Conservation (phyloP, 2,888 invertebrate species). For the Lasioglossum figueresi region DNA sequence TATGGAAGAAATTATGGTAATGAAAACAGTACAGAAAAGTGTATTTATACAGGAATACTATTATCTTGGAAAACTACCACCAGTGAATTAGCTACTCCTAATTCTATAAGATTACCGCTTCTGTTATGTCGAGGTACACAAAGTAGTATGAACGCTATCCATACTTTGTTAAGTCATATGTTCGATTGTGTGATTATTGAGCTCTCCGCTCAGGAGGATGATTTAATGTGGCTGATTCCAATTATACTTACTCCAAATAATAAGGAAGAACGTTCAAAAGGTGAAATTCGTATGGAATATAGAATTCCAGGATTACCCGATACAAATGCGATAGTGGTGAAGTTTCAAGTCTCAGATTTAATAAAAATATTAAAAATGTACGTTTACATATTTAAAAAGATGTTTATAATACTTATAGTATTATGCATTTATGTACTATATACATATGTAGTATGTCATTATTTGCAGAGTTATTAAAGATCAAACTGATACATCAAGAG, state of each 20-base stretch:
- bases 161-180: constrained; percentile 75
- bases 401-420: not conserved
- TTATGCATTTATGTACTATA: not conserved
- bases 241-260: constrained; percentile 71
- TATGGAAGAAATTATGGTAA: constrained; percentile 45
- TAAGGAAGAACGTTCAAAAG: constrained; percentile 45
- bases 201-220: constrained; percentile 73
- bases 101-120: constrained; percentile 75
- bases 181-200: constrained; percentile 79
- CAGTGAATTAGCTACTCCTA: constrained; percentile 41
- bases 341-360: constrained; percentile 66
- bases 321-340: constrained; percentile 73
- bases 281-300: constrained; percentile 74
- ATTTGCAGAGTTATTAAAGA: constrained; percentile 48
- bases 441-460: not conserved
- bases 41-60: constrained; percentile 78
- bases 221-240: constrained; percentile 79
- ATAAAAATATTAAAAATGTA: constrained; percentile 74
- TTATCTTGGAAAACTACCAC: constrained; percentile 76
- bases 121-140: constrained; percentile 78
- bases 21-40: constrained; percentile 55
- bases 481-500: constrained; percentile 17
- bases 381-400: constrained; percentile 40
- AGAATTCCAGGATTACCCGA: constrained; percentile 71
- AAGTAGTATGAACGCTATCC: constrained; percentile 74